Conservation (phyloP, 1,140 invertebrate genomes). For the Harpegnathos saltator region DNA sequence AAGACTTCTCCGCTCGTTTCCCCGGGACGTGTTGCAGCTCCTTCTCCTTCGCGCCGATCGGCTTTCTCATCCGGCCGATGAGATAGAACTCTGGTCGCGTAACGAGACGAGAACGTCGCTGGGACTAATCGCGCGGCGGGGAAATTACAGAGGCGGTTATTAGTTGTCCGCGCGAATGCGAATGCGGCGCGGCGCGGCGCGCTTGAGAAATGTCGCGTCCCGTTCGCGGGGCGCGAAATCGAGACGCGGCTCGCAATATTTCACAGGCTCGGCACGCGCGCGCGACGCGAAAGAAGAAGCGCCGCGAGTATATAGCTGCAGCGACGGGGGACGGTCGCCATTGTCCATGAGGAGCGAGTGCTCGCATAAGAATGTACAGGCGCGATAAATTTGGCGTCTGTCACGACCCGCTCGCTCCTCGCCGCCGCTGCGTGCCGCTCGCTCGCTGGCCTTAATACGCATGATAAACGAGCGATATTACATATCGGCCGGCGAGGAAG, state of each 20-base stretch:
- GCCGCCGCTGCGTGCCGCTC: constrained; percentile 25
- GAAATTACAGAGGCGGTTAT: not conserved
- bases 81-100: constrained; percentile 14
- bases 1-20: constrained; percentile 20
- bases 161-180: not conserved
- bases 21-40: not conserved
- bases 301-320: not conserved
- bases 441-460: constrained; percentile 40
- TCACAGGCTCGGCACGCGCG: not conserved
- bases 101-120: constrained; percentile 10
- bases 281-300: not conserved
- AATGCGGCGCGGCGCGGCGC: not conserved
- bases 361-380: constrained; percentile 49
- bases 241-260: not conserved
- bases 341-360: constrained; percentile 22
- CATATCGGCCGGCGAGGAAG: not conserved
- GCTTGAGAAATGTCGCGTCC: not conserved
- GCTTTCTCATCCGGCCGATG: not conserved
- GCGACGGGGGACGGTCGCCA: constrained; percentile 10
- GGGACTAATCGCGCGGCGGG: not conserved
- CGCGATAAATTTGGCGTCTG: constrained; percentile 46
- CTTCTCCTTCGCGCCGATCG: not conserved
- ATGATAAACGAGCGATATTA: constrained; percentile 56
- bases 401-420: constrained; percentile 15
- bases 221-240: not conserved